Evolutionary conservation across 2,797 vertebrate genomes (phyloP).

Genomic region (Trichosurus vulpecula): DNA sequence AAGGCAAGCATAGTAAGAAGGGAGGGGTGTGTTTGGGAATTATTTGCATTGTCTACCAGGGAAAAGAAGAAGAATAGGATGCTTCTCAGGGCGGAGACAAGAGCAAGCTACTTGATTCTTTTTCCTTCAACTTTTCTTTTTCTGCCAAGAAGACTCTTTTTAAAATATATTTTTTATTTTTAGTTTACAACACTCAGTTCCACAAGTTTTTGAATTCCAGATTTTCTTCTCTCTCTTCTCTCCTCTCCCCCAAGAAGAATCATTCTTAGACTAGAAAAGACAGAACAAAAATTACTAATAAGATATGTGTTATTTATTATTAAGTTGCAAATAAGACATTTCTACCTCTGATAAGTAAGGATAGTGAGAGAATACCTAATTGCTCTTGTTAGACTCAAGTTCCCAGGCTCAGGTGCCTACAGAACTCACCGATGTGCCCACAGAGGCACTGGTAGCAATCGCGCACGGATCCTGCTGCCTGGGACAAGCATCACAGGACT

Average conservation of each 20-base stretch:
- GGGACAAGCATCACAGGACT: not conserved
- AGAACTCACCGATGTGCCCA: not conserved
- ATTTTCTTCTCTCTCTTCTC: no score
- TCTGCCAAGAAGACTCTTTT: not conserved
- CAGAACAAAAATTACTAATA: not conserved
- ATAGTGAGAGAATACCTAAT: not conserved
- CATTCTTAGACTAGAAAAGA: slow-evolving; percentile 25
- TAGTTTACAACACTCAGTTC: no score
- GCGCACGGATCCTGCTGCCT: not conserved
- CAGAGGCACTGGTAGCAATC: not conserved
- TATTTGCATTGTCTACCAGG: not conserved
- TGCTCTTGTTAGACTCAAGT: not conserved
- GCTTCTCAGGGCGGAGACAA: not conserved
- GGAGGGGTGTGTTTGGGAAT: not conserved
- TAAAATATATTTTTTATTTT: no score
- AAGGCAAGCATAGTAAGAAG: not conserved
- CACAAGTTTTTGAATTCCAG: no score
- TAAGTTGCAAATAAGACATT: not conserved
- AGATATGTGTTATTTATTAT: not conserved
- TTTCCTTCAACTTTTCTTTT: not conserved
- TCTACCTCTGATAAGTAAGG: not conserved
- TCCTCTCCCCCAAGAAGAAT: slow-evolving; percentile 1
- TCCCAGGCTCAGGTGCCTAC: not conserved
- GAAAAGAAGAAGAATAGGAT: not conserved
- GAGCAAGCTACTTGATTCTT: not conserved